phyloP scores from a whole-genome alignment of 2,888 invertebrate species.

The Apotomis turbidana region DNA sequence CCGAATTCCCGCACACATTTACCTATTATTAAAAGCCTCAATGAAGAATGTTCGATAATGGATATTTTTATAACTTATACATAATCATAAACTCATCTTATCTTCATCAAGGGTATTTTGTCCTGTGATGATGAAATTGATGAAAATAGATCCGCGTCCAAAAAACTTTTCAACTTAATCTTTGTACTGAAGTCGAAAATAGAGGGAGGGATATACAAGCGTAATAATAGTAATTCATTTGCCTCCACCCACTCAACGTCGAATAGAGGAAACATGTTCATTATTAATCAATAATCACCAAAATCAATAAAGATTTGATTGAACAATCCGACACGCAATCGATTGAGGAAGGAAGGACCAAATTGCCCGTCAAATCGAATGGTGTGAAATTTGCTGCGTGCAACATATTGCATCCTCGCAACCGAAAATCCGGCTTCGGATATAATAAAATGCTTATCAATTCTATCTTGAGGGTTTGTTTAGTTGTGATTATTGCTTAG shows the following conservation, averaged over 20 bases:
- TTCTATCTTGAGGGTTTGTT: too few relatives aligned
- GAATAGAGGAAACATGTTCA: slow-evolving; percentile 8
- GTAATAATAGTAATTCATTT: not conserved
- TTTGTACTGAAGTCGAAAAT: not conserved
- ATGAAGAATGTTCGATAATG: too few relatives aligned
- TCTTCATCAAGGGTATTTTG: too few relatives aligned
- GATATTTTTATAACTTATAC: too few relatives aligned
- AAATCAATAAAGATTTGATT: slow-evolving; percentile 10
- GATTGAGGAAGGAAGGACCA: slow-evolving; percentile 20
- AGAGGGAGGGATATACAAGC: not conserved
- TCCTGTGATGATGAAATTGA: too few relatives aligned
- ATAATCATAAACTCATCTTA: too few relatives aligned
- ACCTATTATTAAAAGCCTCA: too few relatives aligned
- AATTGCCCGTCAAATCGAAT: slow-evolving; percentile 16
- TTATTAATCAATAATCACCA: slow-evolving; percentile 1
- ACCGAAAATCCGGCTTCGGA: slow-evolving; percentile 1
- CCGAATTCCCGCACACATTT: too few relatives aligned
- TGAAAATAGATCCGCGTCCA: too few relatives aligned
- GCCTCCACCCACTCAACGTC: not conserved
- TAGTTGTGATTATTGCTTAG: too few relatives aligned
- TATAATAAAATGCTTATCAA: slow-evolving; percentile 10
- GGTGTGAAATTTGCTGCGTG: slow-evolving; percentile 11
- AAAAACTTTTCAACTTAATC: not conserved
- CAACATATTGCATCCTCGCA: not conserved
- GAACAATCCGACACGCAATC: slow-evolving; percentile 16